Evolutionary conservation across 1,140 invertebrate species (phyloP), one percentile per base, ranked within the genome.

Genomic region (Uloborus diversus): DNA sequence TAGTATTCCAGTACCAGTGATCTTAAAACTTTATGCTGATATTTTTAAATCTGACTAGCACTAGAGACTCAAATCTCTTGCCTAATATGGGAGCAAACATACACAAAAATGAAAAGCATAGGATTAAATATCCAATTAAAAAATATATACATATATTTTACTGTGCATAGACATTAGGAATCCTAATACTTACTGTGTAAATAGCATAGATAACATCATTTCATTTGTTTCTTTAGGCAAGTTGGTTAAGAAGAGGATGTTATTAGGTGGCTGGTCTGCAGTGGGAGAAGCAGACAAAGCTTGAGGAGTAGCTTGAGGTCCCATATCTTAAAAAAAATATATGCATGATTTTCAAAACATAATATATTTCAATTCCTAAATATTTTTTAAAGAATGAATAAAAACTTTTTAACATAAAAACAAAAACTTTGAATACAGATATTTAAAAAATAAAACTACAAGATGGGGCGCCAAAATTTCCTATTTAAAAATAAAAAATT

Each of bases 231-330:
- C 97, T 87, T 98, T 96, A 0, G 98, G 98, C 80, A 99, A 88
- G 89, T 99, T 99, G 47, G 97, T 99, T 42, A 99, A 90, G 92
- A 99, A 99, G 11, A 99, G 91, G 89, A 99, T 99, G 89, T 98
- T 95, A 88, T 99, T 98, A 13, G 96, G 96, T 51, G 96, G 97
- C 86, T 99, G 97, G 14, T 68, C 64, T 13, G 23, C 23, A 17
- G 17, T 4, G 14, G 59, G 25, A 17, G n/a, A 0, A 35, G 9
- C 57, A 28, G 9, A 13, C 32, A 11, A 7, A n/a, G n/a, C n/a
- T 32, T 42, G 33, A 14, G 32, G 49, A 3, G 65, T 2, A 32
- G 65, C 47, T 33, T 11, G 14, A 25, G 28, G 25, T 14, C 23
- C 17, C 20, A 23, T 17, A 7, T 13, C 51, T n/a, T 17, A n/a